These are phyloP conservation scores for Poecile atricapillus DNA, from an alignment of 2,113 vertebrate species.

Conservation along the genomic window DNA sequence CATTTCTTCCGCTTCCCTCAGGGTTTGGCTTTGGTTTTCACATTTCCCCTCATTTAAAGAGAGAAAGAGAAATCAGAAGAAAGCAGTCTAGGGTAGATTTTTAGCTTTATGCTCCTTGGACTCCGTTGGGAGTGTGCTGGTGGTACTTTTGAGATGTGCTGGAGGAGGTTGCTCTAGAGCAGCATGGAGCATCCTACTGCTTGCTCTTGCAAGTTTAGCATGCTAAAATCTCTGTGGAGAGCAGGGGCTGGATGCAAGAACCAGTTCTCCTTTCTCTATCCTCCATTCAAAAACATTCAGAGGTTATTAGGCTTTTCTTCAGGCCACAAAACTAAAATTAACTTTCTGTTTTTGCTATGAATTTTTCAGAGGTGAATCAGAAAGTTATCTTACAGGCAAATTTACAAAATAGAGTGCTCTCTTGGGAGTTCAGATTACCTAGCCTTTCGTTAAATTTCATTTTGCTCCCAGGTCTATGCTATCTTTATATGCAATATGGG, in stretches of 20 bases:
- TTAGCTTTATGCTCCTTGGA: neutral
- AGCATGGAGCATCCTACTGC: neutral
- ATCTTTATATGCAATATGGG: neutral
- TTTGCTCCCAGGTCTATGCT: neutral
- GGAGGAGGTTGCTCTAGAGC: neutral
- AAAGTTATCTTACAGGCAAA: neutral
- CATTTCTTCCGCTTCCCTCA: neutral
- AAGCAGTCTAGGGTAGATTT: neutral
- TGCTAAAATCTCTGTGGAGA: neutral
- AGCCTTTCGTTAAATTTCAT: neutral
- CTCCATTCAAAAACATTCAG: neutral
- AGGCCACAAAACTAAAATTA: neutral
- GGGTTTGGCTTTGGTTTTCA: neutral
- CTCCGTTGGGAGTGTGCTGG: neutral
- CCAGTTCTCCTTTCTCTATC: neutral
- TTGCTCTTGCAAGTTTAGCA: neutral
- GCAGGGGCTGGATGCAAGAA: neutral
- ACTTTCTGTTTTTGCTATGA: neutral
- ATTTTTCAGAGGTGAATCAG: neutral
- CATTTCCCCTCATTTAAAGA: neutral
- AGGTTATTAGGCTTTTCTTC: neutral
- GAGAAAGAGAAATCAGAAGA: neutral
- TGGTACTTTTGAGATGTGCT: neutral
- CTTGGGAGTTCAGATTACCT: neutral
- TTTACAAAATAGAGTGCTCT: neutral